phyloP scores from a whole-genome alignment of 2,797 vertebrate genomes.

The Rhinoraja longicauda region DNA sequence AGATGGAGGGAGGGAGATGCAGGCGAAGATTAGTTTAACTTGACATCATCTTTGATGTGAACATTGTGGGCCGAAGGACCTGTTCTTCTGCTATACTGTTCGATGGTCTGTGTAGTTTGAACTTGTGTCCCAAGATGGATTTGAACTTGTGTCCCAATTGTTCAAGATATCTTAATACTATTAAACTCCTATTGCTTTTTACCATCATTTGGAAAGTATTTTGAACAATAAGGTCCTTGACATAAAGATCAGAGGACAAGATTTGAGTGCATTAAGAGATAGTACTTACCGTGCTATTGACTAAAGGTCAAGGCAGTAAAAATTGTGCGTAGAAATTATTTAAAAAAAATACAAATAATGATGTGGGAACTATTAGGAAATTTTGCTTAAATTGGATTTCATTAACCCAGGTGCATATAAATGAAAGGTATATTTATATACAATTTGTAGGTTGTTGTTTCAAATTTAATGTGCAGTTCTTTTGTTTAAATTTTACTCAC shows the following conservation, averaged over 20 bases:
- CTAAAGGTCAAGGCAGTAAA: not conserved
- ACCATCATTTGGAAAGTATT: not conserved
- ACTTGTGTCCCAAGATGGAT: too few relatives aligned
- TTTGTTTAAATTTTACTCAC: not conserved
- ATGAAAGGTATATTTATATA: not conserved
- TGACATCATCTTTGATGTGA: too few relatives aligned
- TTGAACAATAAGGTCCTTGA: not conserved
- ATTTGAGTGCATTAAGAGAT: not conserved
- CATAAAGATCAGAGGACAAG: not conserved
- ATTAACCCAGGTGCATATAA: not conserved
- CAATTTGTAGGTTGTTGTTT: too few relatives aligned
- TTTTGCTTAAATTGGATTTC: not conserved
- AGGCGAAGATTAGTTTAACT: too few relatives aligned
- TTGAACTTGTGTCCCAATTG: too few relatives aligned
- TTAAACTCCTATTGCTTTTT: too few relatives aligned
- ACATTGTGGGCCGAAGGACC: not conserved
- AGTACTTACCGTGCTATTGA: not conserved
- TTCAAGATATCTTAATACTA: too few relatives aligned
- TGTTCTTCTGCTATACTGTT: not conserved
- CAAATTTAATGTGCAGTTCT: not conserved
- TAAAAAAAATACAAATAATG: not conserved
- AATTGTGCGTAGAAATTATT: not conserved
- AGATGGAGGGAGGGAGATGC: too few relatives aligned
- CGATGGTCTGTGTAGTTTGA: too few relatives aligned
- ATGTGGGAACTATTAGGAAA: not conserved